A percentile compares a stretch with the other conserved stretches of the same genome.
Conservation (phyloP, 2,797 vertebrate genomes). For the Mus minutoides region DNA sequence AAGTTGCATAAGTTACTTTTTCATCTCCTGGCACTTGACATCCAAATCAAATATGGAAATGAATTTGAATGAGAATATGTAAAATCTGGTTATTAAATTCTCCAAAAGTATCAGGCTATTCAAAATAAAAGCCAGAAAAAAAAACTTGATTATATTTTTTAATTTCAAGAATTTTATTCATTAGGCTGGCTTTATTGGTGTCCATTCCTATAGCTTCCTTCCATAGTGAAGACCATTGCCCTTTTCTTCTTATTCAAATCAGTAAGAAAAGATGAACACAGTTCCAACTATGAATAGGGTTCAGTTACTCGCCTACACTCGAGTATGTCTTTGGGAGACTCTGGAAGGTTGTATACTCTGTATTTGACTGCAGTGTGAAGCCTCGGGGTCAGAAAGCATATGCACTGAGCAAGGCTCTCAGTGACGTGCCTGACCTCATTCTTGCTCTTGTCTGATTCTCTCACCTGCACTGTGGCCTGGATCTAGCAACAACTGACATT, state of each 20-base stretch:
- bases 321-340: background rate
- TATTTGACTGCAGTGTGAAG: background rate
- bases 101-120: background rate
- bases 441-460: background rate
- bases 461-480: background rate
- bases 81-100: constrained; percentile 28
- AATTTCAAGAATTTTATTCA: constrained; percentile 15
- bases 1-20: constrained; percentile 41
- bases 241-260: constrained; percentile 16
- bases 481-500: background rate
- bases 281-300: background rate
- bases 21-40: constrained; percentile 1
- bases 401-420: background rate
- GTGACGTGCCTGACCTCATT: background rate
- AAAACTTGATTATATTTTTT: constrained; percentile 47
- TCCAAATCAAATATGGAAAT: constrained; percentile 17
- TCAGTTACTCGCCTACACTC: background rate
- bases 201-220: background rate
- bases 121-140: constrained; percentile 30
- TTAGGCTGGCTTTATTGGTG: background rate
- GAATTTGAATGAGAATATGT: constrained; percentile 39
- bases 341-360: background rate
- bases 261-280: background rate
- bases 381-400: background rate
- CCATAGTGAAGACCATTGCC: background rate